Base-by-base conservation (phyloP, 2,797 vertebrate species). In the Gymnodraco acuticeps region DNA sequence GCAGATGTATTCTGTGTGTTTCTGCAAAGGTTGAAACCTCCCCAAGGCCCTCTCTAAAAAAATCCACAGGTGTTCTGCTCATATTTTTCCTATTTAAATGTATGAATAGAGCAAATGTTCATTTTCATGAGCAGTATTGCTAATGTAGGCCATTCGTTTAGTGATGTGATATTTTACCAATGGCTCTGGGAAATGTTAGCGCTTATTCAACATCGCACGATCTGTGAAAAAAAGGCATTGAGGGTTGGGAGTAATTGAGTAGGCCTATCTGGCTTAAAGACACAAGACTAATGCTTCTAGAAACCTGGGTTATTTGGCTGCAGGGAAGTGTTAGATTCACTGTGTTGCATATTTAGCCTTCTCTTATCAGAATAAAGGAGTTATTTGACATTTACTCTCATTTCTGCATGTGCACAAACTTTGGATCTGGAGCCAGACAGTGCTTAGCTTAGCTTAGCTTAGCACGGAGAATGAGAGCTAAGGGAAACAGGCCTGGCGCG, bases 11-110 rank as follows among this genome's bases (percentile, higher is more conserved):
- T 73, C 56, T 54, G 54, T 2, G 10, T 84, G 16, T 78, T 54
- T 64, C 69, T 78, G 63, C 42, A 78, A 75, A 78, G 41, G 64
- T n/a, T 74, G 58, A 78, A 77, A 77, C 48, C 46, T 79, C 51
- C 74, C 17, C 14, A 53, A 73, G 64, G 72, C 58, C 23, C n/a
- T n/a, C 42, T 62, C 38, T 23, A 77, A 77, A 83, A 83, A 83
- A 88, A 73, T 73, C 81, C 77, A 87, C 87, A 88, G 63, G 89
- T 87, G 69, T 59, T 73, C 7, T 69, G 64, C 55, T 63, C 9
- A 60, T 6, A 80, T 76, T 43, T 48, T 45, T 69, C 48, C 51
- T 48, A 15, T 70, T 79, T 54, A 58, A 78, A 66, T 69, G 27
- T 51, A 80, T 77, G 52, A 78, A 75, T 66, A 4, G 4, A 71